Percentiles rank a stretch among this genome's conserved stretches.
Conservation (phyloP, 2,113 vertebrate species). For the Rutilus rutilus region DNA sequence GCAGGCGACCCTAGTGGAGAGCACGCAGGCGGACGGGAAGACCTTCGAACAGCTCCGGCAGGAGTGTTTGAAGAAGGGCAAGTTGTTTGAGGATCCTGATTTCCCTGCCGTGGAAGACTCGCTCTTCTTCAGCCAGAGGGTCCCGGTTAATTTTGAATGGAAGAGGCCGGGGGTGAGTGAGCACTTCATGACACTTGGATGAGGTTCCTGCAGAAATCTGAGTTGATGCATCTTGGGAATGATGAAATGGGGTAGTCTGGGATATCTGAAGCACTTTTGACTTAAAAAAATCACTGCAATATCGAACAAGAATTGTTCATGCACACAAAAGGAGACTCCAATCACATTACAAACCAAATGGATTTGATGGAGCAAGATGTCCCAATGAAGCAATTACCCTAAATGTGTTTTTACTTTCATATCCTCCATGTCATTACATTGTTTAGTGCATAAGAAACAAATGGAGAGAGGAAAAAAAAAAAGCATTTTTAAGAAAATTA, state of each 20-base stretch:
- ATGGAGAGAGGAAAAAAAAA: no score
- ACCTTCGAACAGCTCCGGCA: slow-evolving; percentile 80
- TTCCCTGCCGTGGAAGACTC: slow-evolving; percentile 82
- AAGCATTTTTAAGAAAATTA: no score
- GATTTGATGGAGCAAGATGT: background rate
- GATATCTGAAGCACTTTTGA: background rate
- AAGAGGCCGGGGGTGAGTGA: slow-evolving; percentile 86
- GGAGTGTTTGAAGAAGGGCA: slow-evolving; percentile 75
- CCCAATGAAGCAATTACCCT: background rate
- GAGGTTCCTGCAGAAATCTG: background rate
- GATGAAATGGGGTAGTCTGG: background rate
- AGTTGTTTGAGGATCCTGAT: slow-evolving; percentile 87
- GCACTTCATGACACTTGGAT: background rate
- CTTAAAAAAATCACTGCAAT: background rate
- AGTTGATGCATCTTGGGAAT: background rate
- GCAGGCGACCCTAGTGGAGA: slow-evolving; percentile 29
- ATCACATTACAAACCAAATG: background rate
- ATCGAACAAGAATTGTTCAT: background rate
- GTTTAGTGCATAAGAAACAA: no score
- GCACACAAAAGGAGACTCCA: background rate
- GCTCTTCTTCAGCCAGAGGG: slow-evolving; percentile 87
- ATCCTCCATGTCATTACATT: no score
- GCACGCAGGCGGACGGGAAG: slow-evolving; percentile 78
- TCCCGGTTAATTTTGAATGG: slow-evolving; percentile 85
- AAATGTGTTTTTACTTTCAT: background rate